A percentile compares a stretch with the other conserved stretches of the same genome.
Evolutionary conservation across 2,888 invertebrate species (phyloP).

Genomic region (Cantharis nigra): DNA sequence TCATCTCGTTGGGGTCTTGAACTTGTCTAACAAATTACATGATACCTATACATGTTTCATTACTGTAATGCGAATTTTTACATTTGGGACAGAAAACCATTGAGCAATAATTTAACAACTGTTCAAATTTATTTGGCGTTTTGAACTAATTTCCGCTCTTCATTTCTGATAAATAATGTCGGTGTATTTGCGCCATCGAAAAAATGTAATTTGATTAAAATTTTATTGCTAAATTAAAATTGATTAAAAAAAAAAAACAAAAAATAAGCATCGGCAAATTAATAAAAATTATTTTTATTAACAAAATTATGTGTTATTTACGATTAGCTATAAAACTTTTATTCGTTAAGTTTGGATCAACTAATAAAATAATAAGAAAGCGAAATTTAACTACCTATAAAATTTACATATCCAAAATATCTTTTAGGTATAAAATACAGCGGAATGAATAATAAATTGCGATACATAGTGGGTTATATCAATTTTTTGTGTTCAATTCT

Average conservation of each 20-base stretch:
- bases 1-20: background rate
- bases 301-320: background rate
- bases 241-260: background rate
- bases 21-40: background rate
- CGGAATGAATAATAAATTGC: background rate
- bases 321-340: background rate
- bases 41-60: background rate
- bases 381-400: background rate
- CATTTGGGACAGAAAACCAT: background rate
- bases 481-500: background rate
- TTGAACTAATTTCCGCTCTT: background rate
- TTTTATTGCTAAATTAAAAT: background rate
- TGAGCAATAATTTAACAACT: background rate
- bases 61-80: background rate
- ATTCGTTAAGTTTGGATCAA: background rate
- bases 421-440: background rate
- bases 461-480: background rate
- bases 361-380: background rate
- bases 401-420: background rate
- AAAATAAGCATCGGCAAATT: background rate
- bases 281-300: background rate
- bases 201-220: background rate
- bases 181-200: background rate
- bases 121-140: background rate
- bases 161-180: background rate